A percentile compares a stretch with the other conserved stretches of the same genome.
Conservation (phyloP, 2,888 invertebrate genomes). For the Caenorhabditis virilis region DNA sequence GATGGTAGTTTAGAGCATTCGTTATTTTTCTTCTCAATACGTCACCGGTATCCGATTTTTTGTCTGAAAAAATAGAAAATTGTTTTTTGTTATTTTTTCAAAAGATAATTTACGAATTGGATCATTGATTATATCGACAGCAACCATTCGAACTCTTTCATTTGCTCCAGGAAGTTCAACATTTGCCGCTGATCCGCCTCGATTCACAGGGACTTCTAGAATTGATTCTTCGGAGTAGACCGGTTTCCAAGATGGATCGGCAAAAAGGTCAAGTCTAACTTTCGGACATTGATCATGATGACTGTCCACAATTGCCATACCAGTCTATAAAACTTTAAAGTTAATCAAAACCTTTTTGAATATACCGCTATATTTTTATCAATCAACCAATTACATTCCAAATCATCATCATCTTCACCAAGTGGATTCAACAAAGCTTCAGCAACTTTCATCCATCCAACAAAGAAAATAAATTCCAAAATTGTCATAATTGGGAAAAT, state of each 20-base stretch:
- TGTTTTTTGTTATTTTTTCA: background rate
- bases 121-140: slow-evolving; percentile 8
- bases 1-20: background rate
- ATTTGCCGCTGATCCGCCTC: slow-evolving; percentile 7
- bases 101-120: slow-evolving; percentile 4
- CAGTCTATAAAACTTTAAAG: slow-evolving; percentile 15
- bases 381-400: slow-evolving; percentile 44
- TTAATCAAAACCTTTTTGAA: background rate
- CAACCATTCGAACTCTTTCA: slow-evolving; percentile 14
- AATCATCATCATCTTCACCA: slow-evolving; percentile 60
- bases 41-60: slow-evolving; percentile 1
- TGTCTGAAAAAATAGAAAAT: slow-evolving; percentile 11
- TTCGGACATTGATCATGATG: slow-evolving; percentile 13
- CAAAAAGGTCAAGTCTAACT: slow-evolving; percentile 20
- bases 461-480: slow-evolving; percentile 44
- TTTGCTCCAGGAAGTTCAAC: slow-evolving; percentile 12
- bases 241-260: slow-evolving; percentile 16
- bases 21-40: slow-evolving; percentile 9
- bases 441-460: slow-evolving; percentile 50
- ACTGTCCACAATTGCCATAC: slow-evolving; percentile 36
- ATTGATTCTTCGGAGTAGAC: slow-evolving; percentile 31
- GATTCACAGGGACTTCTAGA: background rate
- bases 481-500: slow-evolving; percentile 47
- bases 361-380: slow-evolving; percentile 42
- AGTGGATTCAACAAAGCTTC: slow-evolving; percentile 59